phyloP scores from a whole-genome alignment of 2,888 invertebrate genomes.

The Parasteatoda lunata region DNA sequence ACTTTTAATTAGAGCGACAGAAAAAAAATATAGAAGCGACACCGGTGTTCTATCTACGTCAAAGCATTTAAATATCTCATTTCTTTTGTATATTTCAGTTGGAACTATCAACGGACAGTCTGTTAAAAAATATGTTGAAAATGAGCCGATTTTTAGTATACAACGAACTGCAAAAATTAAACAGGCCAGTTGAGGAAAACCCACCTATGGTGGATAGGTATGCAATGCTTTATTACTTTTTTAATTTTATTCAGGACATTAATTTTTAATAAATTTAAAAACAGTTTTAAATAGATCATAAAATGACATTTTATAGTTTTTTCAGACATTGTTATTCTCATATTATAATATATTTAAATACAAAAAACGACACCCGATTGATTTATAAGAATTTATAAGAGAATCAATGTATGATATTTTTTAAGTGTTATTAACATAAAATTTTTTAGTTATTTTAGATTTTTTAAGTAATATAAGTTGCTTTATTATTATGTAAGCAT shows the following conservation, averaged over 20 bases:
- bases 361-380: no score
- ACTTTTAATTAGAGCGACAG: background rate
- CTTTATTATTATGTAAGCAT: no score
- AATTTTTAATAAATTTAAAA: background rate
- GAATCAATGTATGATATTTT: no score
- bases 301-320: no score
- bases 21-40: background rate
- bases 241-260: background rate
- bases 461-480: no score
- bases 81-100: slow-evolving; percentile 22
- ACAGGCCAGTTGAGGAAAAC: slow-evolving; percentile 50
- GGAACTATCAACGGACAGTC: slow-evolving; percentile 58
- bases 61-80: background rate
- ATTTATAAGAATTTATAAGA: no score
- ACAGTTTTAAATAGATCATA: no score
- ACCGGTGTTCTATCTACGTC: background rate
- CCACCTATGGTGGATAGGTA: slow-evolving; percentile 57
- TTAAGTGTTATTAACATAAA: no score
- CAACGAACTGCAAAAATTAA: slow-evolving; percentile 59
- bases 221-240: background rate
- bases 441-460: no score
- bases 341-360: no score
- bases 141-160: slow-evolving; percentile 62
- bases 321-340: no score
- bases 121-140: slow-evolving; percentile 60